Base-by-base conservation (phyloP, 1,140 invertebrate genomes). In the Drosophila sp. region DNA sequence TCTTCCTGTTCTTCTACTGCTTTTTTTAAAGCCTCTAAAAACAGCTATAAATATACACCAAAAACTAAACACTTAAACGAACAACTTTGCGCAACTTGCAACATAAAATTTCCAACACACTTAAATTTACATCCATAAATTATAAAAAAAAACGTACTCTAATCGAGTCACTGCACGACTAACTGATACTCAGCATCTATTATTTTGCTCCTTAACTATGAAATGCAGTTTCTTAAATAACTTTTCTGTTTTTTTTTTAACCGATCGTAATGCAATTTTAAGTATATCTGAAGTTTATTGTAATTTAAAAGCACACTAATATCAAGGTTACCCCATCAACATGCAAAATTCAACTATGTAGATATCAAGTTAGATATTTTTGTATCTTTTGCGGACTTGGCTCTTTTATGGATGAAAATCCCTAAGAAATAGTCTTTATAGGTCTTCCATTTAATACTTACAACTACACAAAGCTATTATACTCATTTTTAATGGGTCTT, bases 61-160 rank as follows among this genome's bases (percentile, higher is more conserved):
- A 25, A 46, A 54, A 54, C 27, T 18, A 38, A 38, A n/a, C n/a
- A 21, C 21, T 21, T 48, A n/a, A n/a, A n/a, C n/a, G n/a, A n/a
- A n/a, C 25, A 48, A 46, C 63, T 59, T 72, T 73, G 71, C 71
- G 64, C 71, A 74, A 66, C 63, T 51, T 57, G 45, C 27, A 74
- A 74, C 65, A 50, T 61, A 57, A 57, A 73, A 56, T 32, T 50
- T 38, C 13, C 6, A 50, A 58, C 41, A 57, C 54, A 59, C 25
- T 11, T 7, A 61, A 66, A 56, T 40, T 7, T 56, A 58, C 56
- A 57, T 64, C 8, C 61, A 59, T 69, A 64, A 67, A 76, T 79
- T 64, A 63, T 29, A 36, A 29, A 58, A 45, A 67, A 18, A n/a
- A 40, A 36, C 11, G 9, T 13, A 50, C 21, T 38, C 7, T n/a